Percentiles rank a stretch among this genome's conserved stretches.
phyloP scores from a whole-genome alignment of 2,113 vertebrate genomes.

The Carollia perspicillata region DNA sequence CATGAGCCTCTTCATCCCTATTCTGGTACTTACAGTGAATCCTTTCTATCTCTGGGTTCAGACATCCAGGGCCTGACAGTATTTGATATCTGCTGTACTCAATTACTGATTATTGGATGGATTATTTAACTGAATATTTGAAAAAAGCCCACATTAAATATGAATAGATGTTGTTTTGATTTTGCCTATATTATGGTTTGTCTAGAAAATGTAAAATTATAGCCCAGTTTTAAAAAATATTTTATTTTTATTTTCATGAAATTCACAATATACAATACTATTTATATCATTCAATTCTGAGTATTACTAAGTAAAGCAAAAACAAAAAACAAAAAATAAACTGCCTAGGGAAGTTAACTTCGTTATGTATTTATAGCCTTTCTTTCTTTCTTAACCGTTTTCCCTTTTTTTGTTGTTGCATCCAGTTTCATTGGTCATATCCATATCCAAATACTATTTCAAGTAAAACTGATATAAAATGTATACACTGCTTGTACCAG shows the following conservation, averaged over 20 bases:
- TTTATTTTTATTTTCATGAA: neutral
- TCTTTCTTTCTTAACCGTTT: neutral
- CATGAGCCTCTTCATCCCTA: neutral
- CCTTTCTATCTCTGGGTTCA: neutral
- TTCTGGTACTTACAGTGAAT: neutral
- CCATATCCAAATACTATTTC: neutral
- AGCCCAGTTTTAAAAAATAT: neutral
- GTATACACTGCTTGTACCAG: neutral
- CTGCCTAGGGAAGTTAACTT: neutral
- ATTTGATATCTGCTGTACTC: neutral
- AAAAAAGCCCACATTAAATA: neutral
- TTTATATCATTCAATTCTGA: neutral
- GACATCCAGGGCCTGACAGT: neutral
- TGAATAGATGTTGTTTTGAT: neutral
- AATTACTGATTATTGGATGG: neutral
- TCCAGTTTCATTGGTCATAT: neutral
- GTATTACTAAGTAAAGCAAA: neutral
- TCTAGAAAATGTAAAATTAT: neutral
- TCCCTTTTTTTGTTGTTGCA: neutral
- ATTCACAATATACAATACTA: neutral
- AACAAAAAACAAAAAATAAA: neutral
- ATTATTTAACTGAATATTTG: neutral
- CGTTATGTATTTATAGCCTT: neutral
- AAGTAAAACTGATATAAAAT: neutral
- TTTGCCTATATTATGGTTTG: neutral